Evolutionary conservation across 2,113 vertebrate species (phyloP).

Genomic region (Oncorhynchus gorbuscha): DNA sequence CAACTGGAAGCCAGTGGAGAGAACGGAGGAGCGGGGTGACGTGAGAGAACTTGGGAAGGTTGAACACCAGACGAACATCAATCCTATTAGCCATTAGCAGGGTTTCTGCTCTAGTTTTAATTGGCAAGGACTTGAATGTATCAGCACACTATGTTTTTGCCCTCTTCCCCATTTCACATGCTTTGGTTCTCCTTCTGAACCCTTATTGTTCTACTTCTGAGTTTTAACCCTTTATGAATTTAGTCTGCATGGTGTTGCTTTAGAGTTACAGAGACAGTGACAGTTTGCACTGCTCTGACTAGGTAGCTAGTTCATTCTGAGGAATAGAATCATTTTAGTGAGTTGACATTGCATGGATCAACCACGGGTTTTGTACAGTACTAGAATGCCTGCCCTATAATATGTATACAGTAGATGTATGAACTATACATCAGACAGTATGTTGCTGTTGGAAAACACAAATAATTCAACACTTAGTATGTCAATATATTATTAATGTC

Average conservation of each 20-base stretch:
- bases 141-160: neutral
- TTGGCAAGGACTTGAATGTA: neutral
- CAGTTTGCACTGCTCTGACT: too few species aligned
- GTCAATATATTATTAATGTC: neutral
- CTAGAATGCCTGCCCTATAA: neutral
- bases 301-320: too few species aligned
- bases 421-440: neutral
- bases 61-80: constrained; percentile 7
- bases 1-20: too few species aligned
- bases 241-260: too few species aligned
- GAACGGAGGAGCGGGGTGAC: too few species aligned
- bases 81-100: constrained; percentile 44
- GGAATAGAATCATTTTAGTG: too few species aligned
- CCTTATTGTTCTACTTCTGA: neutral
- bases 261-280: too few species aligned
- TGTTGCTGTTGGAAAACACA: neutral
- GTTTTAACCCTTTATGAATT: neutral
- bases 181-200: neutral
- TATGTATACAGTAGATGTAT: neutral
- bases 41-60: too few species aligned
- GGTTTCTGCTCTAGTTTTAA: constrained; percentile 13
- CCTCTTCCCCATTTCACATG: constrained; percentile 28
- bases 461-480: constrained; percentile 3
- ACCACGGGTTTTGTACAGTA: neutral
- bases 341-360: neutral